Evolutionary conservation across 2,113 vertebrate species (phyloP).

Genomic region (Macquaria ambigua): DNA sequence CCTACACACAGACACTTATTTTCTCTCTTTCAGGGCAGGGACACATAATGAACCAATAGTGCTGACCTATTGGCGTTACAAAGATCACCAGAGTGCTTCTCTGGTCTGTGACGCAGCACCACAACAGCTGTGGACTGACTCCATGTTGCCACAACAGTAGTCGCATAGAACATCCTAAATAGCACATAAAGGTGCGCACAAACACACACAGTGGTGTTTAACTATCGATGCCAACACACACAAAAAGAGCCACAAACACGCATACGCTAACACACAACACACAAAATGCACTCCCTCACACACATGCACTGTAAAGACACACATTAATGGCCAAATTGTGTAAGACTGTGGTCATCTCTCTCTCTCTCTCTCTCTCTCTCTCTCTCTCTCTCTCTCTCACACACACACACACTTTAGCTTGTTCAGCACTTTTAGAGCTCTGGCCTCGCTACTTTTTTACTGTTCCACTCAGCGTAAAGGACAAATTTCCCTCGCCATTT

Average conservation of each 20-base stretch:
- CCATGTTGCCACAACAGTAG: slow-evolving; percentile 70
- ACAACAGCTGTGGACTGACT: slow-evolving; percentile 49
- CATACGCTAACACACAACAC: neutral
- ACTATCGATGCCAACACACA: neutral
- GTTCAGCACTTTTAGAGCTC: slow-evolving; percentile 58
- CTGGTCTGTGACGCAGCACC: slow-evolving; percentile 21
- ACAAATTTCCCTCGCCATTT: slow-evolving; percentile 59
- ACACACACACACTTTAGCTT: slow-evolving; percentile 41
- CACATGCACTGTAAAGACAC: neutral
- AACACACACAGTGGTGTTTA: neutral
- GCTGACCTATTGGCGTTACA: slow-evolving; percentile 55
- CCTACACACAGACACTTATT: slow-evolving; percentile 8
- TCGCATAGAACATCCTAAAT: slow-evolving; percentile 42
- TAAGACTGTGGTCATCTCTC: neutral
- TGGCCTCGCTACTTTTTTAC: slow-evolving; percentile 19
- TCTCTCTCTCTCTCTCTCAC: neutral
- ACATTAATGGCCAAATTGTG: neutral
- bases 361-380: neutral
- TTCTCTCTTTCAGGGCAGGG: slow-evolving; percentile 5
- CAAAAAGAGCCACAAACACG: neutral
- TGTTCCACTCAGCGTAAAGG: slow-evolving; percentile 53
- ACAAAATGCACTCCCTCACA: neutral
- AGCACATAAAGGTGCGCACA: slow-evolving; percentile 21
- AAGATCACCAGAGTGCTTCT: slow-evolving; percentile 49
- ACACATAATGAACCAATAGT: slow-evolving; percentile 63